Conservation (phyloP, 2,888 invertebrate species). For the Helleia helle region DNA sequence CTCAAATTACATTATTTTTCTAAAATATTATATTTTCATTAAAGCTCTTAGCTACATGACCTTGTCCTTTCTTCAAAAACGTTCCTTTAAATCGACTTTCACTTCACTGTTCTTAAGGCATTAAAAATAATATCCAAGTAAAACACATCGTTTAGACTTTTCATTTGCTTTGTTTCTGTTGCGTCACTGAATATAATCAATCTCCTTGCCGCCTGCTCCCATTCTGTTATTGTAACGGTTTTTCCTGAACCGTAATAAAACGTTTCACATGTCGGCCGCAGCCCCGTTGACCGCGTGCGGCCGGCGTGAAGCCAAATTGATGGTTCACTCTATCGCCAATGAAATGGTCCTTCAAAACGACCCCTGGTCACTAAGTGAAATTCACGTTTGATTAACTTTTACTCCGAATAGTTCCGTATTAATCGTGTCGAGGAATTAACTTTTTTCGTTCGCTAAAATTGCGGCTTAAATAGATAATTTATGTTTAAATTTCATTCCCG, state of each 20-base stretch:
- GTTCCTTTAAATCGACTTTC: no score
- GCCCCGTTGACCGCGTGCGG: slow-evolving; percentile 50
- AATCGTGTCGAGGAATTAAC: no score
- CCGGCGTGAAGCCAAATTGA: slow-evolving; percentile 67
- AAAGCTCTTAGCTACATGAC: no score
- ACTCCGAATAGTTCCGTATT: not conserved
- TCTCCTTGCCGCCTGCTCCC: slow-evolving; percentile 17
- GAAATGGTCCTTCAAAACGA: slow-evolving; percentile 70
- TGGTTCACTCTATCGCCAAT: slow-evolving; percentile 67
- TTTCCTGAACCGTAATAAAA: slow-evolving; percentile 60
- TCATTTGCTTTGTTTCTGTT: not conserved
- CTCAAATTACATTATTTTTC: no score
- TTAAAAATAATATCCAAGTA: no score
- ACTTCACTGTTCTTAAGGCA: no score
- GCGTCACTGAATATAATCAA: slow-evolving; percentile 8
- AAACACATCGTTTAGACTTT: not conserved
- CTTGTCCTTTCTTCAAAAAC: no score
- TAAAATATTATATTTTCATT: no score
- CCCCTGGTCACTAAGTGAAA: slow-evolving; percentile 62
- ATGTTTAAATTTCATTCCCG: no score
- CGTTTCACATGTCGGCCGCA: slow-evolving; percentile 64
- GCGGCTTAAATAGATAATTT: no score
- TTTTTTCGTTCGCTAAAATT: no score
- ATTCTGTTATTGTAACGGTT: slow-evolving; percentile 55
- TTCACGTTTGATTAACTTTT: slow-evolving; percentile 67